Conservation (phyloP, 2,888 invertebrate species). For the Kuschelorhynchus macadamiae region DNA sequence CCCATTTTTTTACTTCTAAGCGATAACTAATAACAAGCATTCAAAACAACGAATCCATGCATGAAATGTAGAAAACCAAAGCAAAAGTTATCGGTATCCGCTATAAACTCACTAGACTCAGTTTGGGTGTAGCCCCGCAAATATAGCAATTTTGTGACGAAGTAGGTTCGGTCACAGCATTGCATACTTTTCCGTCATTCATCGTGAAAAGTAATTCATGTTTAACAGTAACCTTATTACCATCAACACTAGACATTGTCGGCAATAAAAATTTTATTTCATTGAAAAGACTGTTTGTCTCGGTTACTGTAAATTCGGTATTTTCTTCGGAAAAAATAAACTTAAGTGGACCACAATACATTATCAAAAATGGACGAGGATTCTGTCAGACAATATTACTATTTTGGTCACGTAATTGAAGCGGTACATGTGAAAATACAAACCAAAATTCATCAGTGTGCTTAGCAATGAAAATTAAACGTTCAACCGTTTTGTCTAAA, state of each 20-base stretch:
- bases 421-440: slow-evolving; percentile 12
- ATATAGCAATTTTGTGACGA: not conserved
- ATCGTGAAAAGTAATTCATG: too few species aligned
- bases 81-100: too few species aligned
- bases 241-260: too few species aligned
- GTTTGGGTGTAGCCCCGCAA: too few species aligned
- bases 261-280: not conserved
- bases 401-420: not conserved
- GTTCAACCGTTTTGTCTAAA: not conserved
- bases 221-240: not conserved
- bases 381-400: not conserved
- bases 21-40: slow-evolving; percentile 1
- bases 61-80: too few species aligned
- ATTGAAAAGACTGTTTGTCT: not conserved
- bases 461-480: slow-evolving; percentile 11
- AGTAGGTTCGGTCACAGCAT: not conserved
- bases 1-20: not conserved
- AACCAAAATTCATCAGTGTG: not conserved
- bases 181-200: too few species aligned
- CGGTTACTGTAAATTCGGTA: not conserved
- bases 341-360: too few species aligned
- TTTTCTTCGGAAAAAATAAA: not conserved
- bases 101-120: not conserved
- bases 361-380: not conserved
- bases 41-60: not conserved